Base-by-base conservation (phyloP, 2,888 invertebrate genomes). In the Scrobipalpa costella region DNA sequence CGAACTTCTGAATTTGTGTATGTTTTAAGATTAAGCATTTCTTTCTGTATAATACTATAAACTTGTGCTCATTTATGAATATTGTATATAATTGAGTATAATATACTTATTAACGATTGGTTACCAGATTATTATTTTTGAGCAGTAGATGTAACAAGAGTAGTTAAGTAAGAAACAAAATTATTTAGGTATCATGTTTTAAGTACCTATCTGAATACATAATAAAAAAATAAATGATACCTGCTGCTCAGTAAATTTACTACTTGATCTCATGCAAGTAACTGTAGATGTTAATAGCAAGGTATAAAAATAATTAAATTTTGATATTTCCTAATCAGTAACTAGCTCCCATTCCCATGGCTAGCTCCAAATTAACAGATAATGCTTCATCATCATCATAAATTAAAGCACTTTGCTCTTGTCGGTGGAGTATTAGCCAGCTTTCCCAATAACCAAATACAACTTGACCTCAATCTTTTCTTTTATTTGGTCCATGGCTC, bases 21-120 rank as follows among this genome's bases (percentile, higher is more conserved):
- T 78, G 73, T 79, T 71, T 73, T 77, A 79, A 79, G 76, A 77
- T 74, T 80, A 83, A 87, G 85, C 85, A 87, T 88, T 86, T 87
- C 77, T 83, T 71, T 78, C 73, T 81, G 72, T 83, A 74, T 79
- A 80, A 76, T 79, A 78, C 77, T 62, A 38, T 49, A 62, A 67
- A 69, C 66, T 74, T 80, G 77, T 84, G 84, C 85, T 86, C 83
- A 84, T 70, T 78, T 55, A 34, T 34, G 21, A 33, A 15, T 21
- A 59, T 72, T 71, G 68, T 78, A 76, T 82, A 80, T 71, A 79
- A 55, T 27, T 33, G 27, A 15, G 15, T 13, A 40, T 13, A 40
- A 52, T 27, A 3, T 52, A 52, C 21, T 47, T 49, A 52, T 44
- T n/a, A 15, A n/a, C 3, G 5, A 44, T 44, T 44, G 44, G 44